A percentile compares a stretch with the other conserved stretches of the same genome.
phyloP scores from a whole-genome alignment of 2,888 invertebrate species.

The Anoplius nigerrimus region DNA sequence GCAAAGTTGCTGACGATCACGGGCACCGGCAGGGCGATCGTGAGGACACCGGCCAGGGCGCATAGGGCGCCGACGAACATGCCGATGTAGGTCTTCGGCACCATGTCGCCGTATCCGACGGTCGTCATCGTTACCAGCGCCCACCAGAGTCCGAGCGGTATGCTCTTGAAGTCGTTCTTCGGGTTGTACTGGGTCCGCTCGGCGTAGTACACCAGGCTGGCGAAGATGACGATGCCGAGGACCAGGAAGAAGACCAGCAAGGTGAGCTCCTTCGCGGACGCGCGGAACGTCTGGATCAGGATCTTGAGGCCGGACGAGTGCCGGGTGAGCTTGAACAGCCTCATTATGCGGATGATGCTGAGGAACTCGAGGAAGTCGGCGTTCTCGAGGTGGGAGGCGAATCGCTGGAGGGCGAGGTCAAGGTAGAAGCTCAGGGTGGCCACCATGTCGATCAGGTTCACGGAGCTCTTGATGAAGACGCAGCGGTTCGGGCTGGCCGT shows the following conservation, averaged over 20 bases:
- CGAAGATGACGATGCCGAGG: constrained; percentile 95
- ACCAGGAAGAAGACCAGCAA: constrained; percentile 98
- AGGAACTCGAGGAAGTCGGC: constrained; percentile 98
- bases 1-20: constrained; percentile 99
- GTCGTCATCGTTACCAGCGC: constrained; percentile 99
- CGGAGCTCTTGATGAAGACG: constrained; percentile 95
- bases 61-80: constrained; percentile 99
- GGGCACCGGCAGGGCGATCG: constrained; percentile 98
- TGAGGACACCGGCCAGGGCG: constrained; percentile 98
- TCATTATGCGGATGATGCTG: constrained; percentile 97
- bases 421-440: constrained; percentile 99
- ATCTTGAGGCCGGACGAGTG: constrained; percentile 99
- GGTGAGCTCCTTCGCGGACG: constrained; percentile 97
- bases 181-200: constrained; percentile 97
- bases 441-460: constrained; percentile 99
- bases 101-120: constrained; percentile 99
- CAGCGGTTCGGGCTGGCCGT: constrained; percentile 95
- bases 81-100: constrained; percentile 97
- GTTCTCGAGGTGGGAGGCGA: constrained; percentile 93
- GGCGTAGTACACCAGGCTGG: constrained; percentile 98
- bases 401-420: constrained; percentile 91
- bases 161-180: constrained; percentile 98
- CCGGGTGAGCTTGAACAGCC: constrained; percentile 96
- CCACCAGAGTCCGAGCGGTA: constrained; percentile 99
- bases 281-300: constrained; percentile 97